Base-by-base conservation (phyloP, 2,797 vertebrate species). In the Neoniphon sammara region DNA sequence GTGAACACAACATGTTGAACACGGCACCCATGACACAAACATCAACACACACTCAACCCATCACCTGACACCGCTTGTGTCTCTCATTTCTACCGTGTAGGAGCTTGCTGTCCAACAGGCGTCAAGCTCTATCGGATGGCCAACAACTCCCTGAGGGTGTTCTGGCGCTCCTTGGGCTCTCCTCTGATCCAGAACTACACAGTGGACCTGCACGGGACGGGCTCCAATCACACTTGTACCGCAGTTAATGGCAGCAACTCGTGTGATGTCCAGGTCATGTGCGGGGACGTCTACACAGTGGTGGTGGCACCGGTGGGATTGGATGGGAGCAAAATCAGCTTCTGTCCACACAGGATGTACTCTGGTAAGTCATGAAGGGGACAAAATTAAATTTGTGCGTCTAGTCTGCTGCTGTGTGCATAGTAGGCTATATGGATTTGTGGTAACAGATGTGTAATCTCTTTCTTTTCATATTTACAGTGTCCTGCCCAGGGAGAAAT, bases 41-140 rank as follows among this genome's bases (percentile, higher is more conserved):
- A 66, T 8, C 25, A 39, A 9, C 47, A 6, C 30, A 31, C 50
- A 46, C 23, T 42, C 39, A 42, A 2, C 39, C 39, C 20, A 50
- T 11, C 47, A 5, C 17, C 23, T 34, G 4, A 18, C 18, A 12
- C 5, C 9, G 14, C 8, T 55, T 55, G 27, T n/a, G 25, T 14
- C 17, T 20, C n/a, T 12, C n/a, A 7, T 42, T 21, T n/a, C 30
- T 6, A 5, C 68, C 44, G 59, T 72, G 7, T 27, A 99, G 97
- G 94, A 85, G 92, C 94, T 65, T 99, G 98, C 74, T 99, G 97
- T 83, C 97, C 97, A n/a, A 94, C 94, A 34, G 93, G 94, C 0
- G 91, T 98, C 77, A 97, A 95, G 86, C 89, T 98, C 5, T 96
- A 96, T 4, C 93, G 95, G 42, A 87, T 95, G 50, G 73, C 81